These are phyloP conservation scores for Ciconia maguari DNA, from an alignment of 2,113 vertebrate genomes.

Conservation along the genomic window DNA sequence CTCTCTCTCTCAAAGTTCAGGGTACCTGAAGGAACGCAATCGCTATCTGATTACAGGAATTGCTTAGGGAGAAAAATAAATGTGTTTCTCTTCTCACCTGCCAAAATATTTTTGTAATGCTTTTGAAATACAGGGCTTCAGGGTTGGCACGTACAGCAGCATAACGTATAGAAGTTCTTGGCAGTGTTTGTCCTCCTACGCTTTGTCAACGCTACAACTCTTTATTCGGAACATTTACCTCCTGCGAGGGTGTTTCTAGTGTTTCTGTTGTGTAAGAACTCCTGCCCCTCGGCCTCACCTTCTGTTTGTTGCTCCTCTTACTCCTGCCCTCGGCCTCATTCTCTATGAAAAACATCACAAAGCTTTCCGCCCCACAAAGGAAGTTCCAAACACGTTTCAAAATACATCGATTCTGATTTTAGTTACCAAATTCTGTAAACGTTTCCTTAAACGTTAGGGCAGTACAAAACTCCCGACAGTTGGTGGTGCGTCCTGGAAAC, in stretches of 20 bases:
- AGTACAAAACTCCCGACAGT: neutral
- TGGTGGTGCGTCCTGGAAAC: neutral
- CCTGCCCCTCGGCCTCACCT: neutral
- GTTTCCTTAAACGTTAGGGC: neutral
- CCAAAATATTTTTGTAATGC: neutral
- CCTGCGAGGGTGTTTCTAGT: rapidly evolving
- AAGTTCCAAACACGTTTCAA: neutral
- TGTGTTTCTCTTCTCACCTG: neutral
- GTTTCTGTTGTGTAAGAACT: neutral
- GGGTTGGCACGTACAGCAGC: neutral
- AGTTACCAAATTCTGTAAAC: conserved; percentile 66
- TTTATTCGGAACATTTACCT: neutral
- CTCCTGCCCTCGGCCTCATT: rapidly evolving
- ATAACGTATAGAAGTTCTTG: rapidly evolving
- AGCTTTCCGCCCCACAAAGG: neutral
- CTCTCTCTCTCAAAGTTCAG: neutral
- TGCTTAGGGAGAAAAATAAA: neutral
- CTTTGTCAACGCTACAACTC: rapidly evolving
- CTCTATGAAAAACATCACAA: neutral
- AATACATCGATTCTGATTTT: conserved; percentile 57
- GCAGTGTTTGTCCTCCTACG: neutral
- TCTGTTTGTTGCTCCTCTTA: rapidly evolving
- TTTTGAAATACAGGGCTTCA: too few species aligned
- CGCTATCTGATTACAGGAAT: rapidly evolving
- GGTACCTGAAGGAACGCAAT: neutral